Conservation (phyloP, 2,888 invertebrate species). For the Cephus pulcher region DNA sequence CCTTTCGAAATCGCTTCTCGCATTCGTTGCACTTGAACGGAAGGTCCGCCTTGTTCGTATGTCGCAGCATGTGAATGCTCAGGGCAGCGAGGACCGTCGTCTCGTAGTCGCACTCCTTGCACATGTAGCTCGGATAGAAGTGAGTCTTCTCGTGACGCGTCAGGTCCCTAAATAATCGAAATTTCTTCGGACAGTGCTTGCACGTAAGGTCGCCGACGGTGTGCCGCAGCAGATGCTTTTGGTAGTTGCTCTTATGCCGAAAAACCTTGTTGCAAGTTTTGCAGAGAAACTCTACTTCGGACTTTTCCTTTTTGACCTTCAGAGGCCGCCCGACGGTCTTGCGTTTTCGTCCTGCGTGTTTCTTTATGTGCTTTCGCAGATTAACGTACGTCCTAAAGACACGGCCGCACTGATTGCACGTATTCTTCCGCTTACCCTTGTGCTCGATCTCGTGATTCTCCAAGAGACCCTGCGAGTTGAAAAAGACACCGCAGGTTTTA, state of each 20-base stretch:
- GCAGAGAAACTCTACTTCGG: constrained; percentile 50
- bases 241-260: constrained; percentile 59
- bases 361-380: constrained; percentile 57
- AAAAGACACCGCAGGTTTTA: constrained; percentile 49
- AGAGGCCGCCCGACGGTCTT: constrained; percentile 15
- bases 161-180: constrained; percentile 58
- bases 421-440: constrained; percentile 53
- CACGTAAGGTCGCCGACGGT: constrained; percentile 58
- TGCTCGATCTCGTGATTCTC: constrained; percentile 51
- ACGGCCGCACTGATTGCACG: constrained; percentile 55
- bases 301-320: constrained; percentile 46
- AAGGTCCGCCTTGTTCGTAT: constrained; percentile 56
- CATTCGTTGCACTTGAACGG: constrained; percentile 62
- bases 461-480: constrained; percentile 46
- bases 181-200: constrained; percentile 61
- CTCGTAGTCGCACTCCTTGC: constrained; percentile 63
- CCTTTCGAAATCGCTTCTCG: constrained; percentile 58
- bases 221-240: constrained; percentile 57
- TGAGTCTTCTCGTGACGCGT: constrained; percentile 63
- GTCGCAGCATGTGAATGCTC: constrained; percentile 58
- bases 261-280: constrained; percentile 59
- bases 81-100: constrained; percentile 58
- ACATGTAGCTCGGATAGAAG: constrained; percentile 59
- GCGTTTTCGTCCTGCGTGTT: constrained; percentile 46
- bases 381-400: constrained; percentile 50